Evolutionary conservation across 2,797 vertebrate genomes (phyloP), one percentile per base, ranked within the genome.

Genomic region (Diplodus sargus): DNA sequence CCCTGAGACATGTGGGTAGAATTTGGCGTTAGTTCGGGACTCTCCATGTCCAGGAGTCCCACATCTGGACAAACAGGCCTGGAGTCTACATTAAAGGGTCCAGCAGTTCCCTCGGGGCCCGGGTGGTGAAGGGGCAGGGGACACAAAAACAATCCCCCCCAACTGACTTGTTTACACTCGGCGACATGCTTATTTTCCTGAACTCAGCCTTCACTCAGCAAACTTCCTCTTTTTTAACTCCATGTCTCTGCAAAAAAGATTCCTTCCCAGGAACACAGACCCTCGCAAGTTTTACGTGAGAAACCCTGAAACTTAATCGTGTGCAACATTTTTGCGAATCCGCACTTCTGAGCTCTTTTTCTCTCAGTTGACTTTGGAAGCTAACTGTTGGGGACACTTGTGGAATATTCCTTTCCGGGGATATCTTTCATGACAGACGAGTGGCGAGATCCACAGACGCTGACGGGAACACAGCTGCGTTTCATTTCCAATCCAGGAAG

Each of bases 31-130:
- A 25, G 64, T 61, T 39, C 1, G 49, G 85, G 74, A 85, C 68
- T 86, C 74, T 72, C 56, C 61, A 64, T 14, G 56, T 86, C 78
- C 73, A 79, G 70, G 73, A 83, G 66, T 76, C 94, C 92, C 93
- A 96, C 96, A 98, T 96, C 96, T 98, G 96, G 94, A 95, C 92
- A 97, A 97, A 97, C 96, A 97, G 78, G 89, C 79, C 81, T 90
- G 81, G 67, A 89, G 88, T 88, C 91, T 90, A 95, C 95, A 96
- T 96, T 96, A 97, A 97, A 96, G 89, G 78, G 91, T 86, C 95
- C 93, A 90, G 93, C 95, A 90, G 94, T 81, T 93, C 93, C 93
- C 89, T 20, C 23, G 79, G 92, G 94, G 89, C 73, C 92, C 71
- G 83, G 94, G 91, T 91, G 84, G 85, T 81, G 66, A 89, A 85